A percentile compares a stretch with the other conserved stretches of the same genome.
phyloP scores from a whole-genome alignment of 2,113 vertebrate species.

The Caretta caretta region DNA sequence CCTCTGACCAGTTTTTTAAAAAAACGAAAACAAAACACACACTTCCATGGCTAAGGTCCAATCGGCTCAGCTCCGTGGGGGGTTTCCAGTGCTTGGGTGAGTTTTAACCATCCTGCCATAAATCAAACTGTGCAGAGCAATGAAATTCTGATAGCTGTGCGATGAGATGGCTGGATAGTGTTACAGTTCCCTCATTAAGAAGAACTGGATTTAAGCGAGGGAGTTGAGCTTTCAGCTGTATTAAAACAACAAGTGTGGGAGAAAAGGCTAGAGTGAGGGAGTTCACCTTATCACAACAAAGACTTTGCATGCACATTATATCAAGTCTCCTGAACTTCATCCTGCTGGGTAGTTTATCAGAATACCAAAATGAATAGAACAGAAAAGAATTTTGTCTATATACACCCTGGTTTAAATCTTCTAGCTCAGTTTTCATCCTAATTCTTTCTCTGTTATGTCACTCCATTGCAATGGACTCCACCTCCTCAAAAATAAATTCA shows the following conservation, averaged over 20 bases:
- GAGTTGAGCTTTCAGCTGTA: conserved; percentile 76
- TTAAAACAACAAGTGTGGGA: conserved; percentile 80
- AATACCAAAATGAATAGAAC: conserved; percentile 51
- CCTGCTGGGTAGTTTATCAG: conserved; percentile 67
- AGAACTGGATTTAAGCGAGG: conserved; percentile 64
- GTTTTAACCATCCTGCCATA: conserved; percentile 77
- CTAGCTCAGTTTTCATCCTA: conserved; percentile 40
- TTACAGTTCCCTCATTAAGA: conserved; percentile 77
- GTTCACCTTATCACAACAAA: conserved; percentile 67
- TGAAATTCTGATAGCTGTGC: conserved; percentile 61
- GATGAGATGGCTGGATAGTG: conserved; percentile 74
- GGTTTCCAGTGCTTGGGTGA: conserved; percentile 72
- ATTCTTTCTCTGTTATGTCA: conserved; percentile 43
- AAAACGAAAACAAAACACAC: conserved; percentile 47
- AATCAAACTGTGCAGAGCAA: conserved; percentile 69
- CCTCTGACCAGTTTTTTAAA: conserved; percentile 38
- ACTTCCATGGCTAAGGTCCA: conserved; percentile 29
- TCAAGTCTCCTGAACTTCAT: conserved; percentile 66
- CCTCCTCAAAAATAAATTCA: background rate
- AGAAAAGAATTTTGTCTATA: conserved; percentile 39
- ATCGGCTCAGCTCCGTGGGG: conserved; percentile 52
- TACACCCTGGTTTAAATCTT: conserved; percentile 57
- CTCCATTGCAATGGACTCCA: background rate
- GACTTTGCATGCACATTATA: conserved; percentile 53
- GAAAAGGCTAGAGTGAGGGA: conserved; percentile 50